These are phyloP conservation scores for Poecilia gillii DNA, from an alignment of 2,797 vertebrate genomes.

Conservation along the genomic window DNA sequence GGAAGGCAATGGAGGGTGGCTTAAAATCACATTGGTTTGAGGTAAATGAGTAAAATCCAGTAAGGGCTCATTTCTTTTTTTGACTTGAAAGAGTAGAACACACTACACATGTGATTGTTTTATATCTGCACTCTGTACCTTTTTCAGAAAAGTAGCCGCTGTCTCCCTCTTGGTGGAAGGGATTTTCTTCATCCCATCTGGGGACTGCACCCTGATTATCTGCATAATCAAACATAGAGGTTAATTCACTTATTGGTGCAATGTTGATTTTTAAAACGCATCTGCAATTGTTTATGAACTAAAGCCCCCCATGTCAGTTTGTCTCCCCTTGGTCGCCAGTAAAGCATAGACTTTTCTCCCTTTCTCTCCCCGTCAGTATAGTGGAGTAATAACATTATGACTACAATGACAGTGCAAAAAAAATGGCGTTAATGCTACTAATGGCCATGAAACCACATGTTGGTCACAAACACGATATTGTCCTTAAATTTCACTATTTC, in stretches of 20 bases:
- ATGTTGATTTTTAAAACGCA: background rate
- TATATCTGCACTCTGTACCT: constrained; percentile 78
- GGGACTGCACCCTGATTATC: constrained; percentile 96
- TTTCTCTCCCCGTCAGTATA: background rate
- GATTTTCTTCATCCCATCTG: constrained; percentile 95
- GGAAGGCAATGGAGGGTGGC: background rate
- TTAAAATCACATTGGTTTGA: background rate
- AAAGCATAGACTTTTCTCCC: background rate
- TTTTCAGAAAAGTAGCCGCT: constrained; percentile 91
- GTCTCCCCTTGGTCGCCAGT: background rate
- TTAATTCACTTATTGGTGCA: background rate
- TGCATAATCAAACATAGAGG: constrained; percentile 46
- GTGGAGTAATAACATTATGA: constrained; percentile 36
- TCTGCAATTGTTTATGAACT: background rate
- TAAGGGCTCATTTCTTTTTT: background rate
- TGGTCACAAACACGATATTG: background rate
- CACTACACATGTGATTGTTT: background rate
- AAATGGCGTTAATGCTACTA: constrained; percentile 11
- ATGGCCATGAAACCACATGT: fast-evolving
- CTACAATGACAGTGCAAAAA: constrained; percentile 71
- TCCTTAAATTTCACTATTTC: background rate
- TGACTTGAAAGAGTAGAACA: background rate
- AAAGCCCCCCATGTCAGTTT: background rate
- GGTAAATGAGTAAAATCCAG: background rate
- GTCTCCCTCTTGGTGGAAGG: constrained; percentile 91